A percentile compares a stretch with the other conserved stretches of the same genome.
Conservation (phyloP, 2,888 invertebrate genomes). For the Drosophila incognita region DNA sequence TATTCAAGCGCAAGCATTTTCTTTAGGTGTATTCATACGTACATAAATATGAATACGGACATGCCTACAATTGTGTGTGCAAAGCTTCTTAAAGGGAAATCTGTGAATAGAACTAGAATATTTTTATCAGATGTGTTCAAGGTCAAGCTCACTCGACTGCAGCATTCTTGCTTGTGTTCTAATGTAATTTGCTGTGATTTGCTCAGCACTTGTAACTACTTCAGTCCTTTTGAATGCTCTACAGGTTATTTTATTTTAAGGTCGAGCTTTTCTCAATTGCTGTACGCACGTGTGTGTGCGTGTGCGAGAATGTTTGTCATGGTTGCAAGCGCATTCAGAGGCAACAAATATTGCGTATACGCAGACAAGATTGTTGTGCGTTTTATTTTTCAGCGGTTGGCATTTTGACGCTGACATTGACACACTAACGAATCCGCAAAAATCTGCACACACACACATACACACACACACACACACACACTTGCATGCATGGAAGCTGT, state of each 20-base stretch:
- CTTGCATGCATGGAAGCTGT: background rate
- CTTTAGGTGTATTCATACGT: background rate
- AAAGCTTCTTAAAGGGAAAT: background rate
- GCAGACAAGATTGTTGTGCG: constrained; percentile 54
- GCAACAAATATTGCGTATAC: constrained; percentile 55
- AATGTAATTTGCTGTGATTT: background rate
- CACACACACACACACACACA: constrained; percentile 5
- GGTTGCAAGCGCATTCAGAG: constrained; percentile 27
- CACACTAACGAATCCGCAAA: constrained; percentile 35
- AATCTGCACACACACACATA: constrained; percentile 1
- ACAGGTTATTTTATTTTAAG: background rate
- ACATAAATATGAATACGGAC: background rate
- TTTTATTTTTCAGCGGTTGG: constrained; percentile 52
- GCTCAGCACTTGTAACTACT: background rate
- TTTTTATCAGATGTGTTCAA: background rate
- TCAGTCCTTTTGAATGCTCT: background rate
- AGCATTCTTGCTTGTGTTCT: background rate
- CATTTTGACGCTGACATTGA: constrained; percentile 58
- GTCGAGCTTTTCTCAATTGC: background rate
- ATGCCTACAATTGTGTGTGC: background rate
- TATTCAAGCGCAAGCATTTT: background rate
- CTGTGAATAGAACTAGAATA: background rate
- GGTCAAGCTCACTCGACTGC: background rate
- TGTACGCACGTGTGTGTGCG: background rate
- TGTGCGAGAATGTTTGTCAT: background rate